These are phyloP conservation scores for Acrocyrtus sp. DNA, from an alignment of 2,888 invertebrate genomes.

Conservation along the genomic window DNA sequence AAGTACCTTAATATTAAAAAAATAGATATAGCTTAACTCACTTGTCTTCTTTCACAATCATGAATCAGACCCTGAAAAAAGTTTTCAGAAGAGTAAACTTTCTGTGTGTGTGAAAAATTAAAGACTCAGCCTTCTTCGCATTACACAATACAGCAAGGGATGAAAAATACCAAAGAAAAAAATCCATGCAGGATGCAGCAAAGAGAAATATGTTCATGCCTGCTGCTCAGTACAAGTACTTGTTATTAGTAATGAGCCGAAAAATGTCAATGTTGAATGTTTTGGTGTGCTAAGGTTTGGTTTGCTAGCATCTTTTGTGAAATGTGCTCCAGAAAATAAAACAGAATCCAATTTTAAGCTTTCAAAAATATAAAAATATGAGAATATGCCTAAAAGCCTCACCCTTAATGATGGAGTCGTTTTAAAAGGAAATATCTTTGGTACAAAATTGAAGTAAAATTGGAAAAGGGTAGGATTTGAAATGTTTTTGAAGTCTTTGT, in stretches of 20 bases:
- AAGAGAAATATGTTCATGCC: neutral
- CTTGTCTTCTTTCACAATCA: conserved; percentile 5
- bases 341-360: conserved; percentile 15
- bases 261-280: conserved; percentile 21
- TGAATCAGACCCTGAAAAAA: too few relatives aligned
- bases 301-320: neutral
- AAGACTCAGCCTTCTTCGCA: conserved; percentile 25
- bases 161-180: neutral
- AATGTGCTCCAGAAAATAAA: neutral
- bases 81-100: too few relatives aligned
- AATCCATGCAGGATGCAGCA: neutral
- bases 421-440: too few relatives aligned
- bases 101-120: conserved; percentile 24
- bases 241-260: conserved; percentile 19
- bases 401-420: too few relatives aligned
- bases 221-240: neutral
- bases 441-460: too few relatives aligned
- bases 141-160: neutral
- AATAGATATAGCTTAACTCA: neutral
- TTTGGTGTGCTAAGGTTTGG: neutral
- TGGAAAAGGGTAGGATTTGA: too few relatives aligned
- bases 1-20: neutral
- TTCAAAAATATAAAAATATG: neutral
- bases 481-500: too few relatives aligned
- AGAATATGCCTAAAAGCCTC: neutral